phyloP scores from a whole-genome alignment of 2,888 invertebrate genomes.

The Hipparchia semele region DNA sequence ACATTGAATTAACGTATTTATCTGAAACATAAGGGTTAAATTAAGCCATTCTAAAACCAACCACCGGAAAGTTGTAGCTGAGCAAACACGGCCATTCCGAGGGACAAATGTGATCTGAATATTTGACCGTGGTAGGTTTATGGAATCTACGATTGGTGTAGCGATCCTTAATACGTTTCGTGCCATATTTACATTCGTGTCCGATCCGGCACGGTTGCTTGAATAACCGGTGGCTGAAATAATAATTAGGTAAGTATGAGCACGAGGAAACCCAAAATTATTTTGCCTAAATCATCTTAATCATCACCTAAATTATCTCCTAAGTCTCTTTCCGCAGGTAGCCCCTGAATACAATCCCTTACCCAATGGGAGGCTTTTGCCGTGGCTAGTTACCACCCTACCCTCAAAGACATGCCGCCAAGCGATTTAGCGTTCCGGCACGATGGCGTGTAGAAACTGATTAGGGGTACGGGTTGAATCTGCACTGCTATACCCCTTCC shows the following conservation, averaged over 20 bases:
- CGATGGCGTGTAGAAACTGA: too few relatives aligned
- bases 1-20: slow-evolving; percentile 73
- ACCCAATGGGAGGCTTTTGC: too few relatives aligned
- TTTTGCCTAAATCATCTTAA: too few relatives aligned
- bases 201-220: not conserved
- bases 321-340: too few relatives aligned
- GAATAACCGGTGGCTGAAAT: not conserved
- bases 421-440: too few relatives aligned
- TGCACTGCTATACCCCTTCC: too few relatives aligned
- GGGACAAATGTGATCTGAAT: slow-evolving; percentile 77
- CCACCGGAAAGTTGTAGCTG: slow-evolving; percentile 71
- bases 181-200: slow-evolving; percentile 7
- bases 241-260: not conserved
- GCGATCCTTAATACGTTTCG: slow-evolving; percentile 14
- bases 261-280: too few relatives aligned
- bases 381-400: too few relatives aligned
- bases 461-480: too few relatives aligned
- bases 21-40: slow-evolving; percentile 68
- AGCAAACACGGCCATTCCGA: slow-evolving; percentile 71
- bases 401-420: too few relatives aligned
- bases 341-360: too few relatives aligned
- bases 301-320: too few relatives aligned
- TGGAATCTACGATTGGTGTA: slow-evolving; percentile 12
- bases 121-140: slow-evolving; percentile 57
- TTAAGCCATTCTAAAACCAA: slow-evolving; percentile 58